Base-by-base conservation (phyloP, 92 coral and sea anemone genomes). In the Bergia puertoricense region DNA sequence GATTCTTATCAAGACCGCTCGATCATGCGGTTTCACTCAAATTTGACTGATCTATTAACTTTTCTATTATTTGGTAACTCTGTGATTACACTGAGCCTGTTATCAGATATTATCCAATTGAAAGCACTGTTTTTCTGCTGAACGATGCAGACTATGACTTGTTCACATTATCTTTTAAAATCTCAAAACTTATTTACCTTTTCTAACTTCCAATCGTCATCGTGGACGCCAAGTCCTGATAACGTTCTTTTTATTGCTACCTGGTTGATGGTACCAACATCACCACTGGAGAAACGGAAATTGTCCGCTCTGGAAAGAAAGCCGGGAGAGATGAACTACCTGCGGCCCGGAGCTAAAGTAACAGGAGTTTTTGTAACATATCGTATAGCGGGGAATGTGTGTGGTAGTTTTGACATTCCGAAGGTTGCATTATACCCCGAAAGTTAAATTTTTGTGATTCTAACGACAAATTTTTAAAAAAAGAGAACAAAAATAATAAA, bases 231-330 rank as follows among this genome's bases (percentile, higher is more conserved):
- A 22, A 38, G 8, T 54, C 71, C 71, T 23, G 73, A 77, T 48
- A 22, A 8, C 22, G 30, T 56, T 40, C 71, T 81, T 46, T 15
- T 81, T 81, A 81, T 18, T 40, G 71, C 73, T 10, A 81, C 44
- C 13, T 8, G 57, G 36, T 38, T 18, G 23, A 81, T 81, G 51
- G 50, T 81, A 14, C 85, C 85, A 16, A 81, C 85, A 20, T 81
- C 46, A 38, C 71, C 85, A 65, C 59, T 74, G 6, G 85, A 81
- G 54, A 81, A 81, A 14, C 30, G 72, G 37, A 81, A 81, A 40
- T 81, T 38, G 46, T 81, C 85, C 23, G 1, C 44, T 2, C 85
- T 81, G 13, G 41, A 16, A 65, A 38, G 14, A 37, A 59, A 80
- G 40, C 23, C 15, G 14, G 20, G 46, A 79, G 6, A n/a, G 38